Conservation (phyloP, 2,113 vertebrate genomes). For the Eira barbara region DNA sequence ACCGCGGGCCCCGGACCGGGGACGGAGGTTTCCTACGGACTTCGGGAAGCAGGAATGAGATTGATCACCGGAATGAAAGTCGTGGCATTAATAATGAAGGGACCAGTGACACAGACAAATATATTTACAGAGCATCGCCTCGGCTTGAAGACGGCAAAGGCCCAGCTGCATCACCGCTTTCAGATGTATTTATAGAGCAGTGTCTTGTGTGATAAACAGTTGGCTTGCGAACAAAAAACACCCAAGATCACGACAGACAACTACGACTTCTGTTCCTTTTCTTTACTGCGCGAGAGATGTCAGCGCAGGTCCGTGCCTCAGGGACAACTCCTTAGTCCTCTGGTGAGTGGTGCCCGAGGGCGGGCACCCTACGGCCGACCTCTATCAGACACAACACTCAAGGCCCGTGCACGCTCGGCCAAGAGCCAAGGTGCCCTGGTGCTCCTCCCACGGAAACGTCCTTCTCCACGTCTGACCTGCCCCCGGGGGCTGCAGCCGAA, state of each 20-base stretch:
- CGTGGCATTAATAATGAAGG: constrained; percentile 6
- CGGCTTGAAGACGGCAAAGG: neutral
- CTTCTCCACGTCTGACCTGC: neutral
- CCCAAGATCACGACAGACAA: neutral
- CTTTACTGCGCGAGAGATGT: neutral
- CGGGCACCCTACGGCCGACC: neutral
- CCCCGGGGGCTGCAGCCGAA: neutral
- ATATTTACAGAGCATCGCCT: constrained; percentile 57
- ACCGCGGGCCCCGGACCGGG: neutral
- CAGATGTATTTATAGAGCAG: constrained; percentile 66
- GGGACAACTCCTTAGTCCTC: constrained; percentile 32
- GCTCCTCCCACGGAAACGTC: neutral
- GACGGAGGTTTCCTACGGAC: neutral
- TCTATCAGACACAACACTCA: neutral
- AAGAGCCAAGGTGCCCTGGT: neutral
- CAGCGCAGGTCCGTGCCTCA: neutral
- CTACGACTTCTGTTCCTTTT: neutral
- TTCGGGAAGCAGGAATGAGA: constrained; percentile 11
- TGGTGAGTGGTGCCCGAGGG: neutral
- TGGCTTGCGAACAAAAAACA: constrained; percentile 49
- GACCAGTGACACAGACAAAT: constrained; percentile 50
- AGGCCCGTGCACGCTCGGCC: neutral
- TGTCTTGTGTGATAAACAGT: constrained; percentile 51
- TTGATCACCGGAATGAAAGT: neutral
- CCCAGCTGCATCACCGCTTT: constrained; percentile 43